These are phyloP conservation scores for Conger conger DNA, from an alignment of 2,113 vertebrate species.

Conservation along the genomic window DNA sequence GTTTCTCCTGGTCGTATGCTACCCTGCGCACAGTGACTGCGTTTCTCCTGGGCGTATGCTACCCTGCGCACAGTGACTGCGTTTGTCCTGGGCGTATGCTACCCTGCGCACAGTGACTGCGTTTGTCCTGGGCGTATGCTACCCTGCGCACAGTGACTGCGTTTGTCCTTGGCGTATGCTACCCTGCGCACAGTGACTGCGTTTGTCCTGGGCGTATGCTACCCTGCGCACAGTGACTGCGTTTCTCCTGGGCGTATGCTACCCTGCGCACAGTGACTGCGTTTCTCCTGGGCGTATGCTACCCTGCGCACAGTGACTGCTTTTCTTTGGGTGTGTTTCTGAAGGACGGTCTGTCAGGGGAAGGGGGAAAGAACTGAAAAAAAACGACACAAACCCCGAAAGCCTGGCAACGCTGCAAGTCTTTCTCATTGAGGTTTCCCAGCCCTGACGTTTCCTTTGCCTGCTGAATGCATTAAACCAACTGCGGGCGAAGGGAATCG, in stretches of 20 bases:
- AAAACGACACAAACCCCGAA: not conserved
- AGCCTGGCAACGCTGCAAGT: not conserved
- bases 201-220: too few relatives aligned
- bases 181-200: not conserved
- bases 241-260: too few relatives aligned
- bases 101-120: not conserved
- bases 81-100: too few relatives aligned
- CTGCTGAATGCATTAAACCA: not conserved
- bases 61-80: too few relatives aligned
- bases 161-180: too few relatives aligned
- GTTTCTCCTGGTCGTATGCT: too few relatives aligned
- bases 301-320: not conserved
- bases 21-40: not conserved
- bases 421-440: not conserved
- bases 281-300: too few relatives aligned
- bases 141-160: too few relatives aligned
- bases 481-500: not conserved
- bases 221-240: too few relatives aligned
- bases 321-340: not conserved
- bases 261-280: too few relatives aligned
- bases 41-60: not conserved
- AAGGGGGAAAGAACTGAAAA: not conserved
- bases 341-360: not conserved
- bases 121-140: too few relatives aligned
- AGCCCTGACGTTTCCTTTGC: not conserved